These are phyloP conservation scores for Cantharis nigra DNA, from an alignment of 2,888 invertebrate genomes.

Conservation along the genomic window DNA sequence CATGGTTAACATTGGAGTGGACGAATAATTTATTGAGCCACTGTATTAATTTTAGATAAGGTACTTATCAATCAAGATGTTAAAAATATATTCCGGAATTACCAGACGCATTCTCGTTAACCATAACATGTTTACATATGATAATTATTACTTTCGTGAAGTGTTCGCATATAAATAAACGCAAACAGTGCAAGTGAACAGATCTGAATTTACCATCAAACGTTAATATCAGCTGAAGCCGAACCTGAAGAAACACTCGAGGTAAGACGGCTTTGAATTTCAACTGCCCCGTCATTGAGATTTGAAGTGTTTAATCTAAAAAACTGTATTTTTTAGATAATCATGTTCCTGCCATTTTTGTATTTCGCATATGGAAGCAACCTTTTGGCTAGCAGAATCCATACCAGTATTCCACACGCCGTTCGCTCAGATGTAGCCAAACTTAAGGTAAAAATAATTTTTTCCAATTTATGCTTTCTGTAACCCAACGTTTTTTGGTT, in stretches of 20 bases:
- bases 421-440: constrained; percentile 69
- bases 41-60: no score
- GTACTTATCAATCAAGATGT: neutral
- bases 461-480: neutral
- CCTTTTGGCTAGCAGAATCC: constrained; percentile 77
- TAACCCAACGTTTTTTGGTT: constrained; percentile 29
- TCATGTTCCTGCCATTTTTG: constrained; percentile 61
- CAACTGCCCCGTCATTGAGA: no score
- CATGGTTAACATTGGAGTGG: no score
- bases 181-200: neutral
- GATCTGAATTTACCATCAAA: no score
- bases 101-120: neutral
- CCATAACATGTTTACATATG: neutral
- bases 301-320: no score
- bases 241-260: neutral
- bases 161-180: neutral
- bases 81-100: neutral
- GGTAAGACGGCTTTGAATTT: neutral
- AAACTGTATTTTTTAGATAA: neutral
- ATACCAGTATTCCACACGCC: constrained; percentile 78
- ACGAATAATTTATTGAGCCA: no score
- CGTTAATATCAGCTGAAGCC: neutral
- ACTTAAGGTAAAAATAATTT: constrained; percentile 60
- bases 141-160: neutral
- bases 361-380: constrained; percentile 94